Base-by-base conservation (phyloP, 2,888 invertebrate species). In the Thereva nobilitata region DNA sequence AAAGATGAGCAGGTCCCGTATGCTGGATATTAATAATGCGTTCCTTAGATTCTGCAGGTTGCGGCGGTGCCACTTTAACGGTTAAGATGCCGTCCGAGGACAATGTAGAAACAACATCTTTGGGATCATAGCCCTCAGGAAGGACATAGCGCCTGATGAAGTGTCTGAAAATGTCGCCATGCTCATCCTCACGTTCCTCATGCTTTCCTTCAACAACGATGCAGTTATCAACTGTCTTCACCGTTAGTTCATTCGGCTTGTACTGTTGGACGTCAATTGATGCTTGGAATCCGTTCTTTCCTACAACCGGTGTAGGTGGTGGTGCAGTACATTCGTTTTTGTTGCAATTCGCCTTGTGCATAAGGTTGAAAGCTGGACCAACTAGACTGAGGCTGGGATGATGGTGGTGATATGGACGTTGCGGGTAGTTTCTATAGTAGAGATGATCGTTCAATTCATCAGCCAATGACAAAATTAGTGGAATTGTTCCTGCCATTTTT, bases 171-270 rank as follows among this genome's bases (percentile, higher is more conserved):
- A 91, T 87, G 77, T 86, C 88, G 0, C 92, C 92, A 73, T 89
- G 88, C n/a, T 88, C 86, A 71, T 91, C 90, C 53, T 86, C 85
- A 72, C 88, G 88, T 70, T 92, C 87, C 73, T 91, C 90, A 75
- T 90, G 92, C 76, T 88, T 91, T 0, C 89, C 92, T 77, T 92
- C 90, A n/a, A 91, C 84, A 57, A 87, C 84, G 34, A 93, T 85
- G 65, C 84, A 85, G 71, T 88, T 86, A 6, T 90, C 91, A 0
- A 89, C 84, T 0, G 90, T 90, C 78, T 91, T 92, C 23, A 93
- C 91, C 6, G 85, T 84, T 42, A 93, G 87, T 78, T 93, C 92
- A 10, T 88, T 86, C 0, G 92, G 92, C n/a, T 84, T 82, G 74
- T 91, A 93, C 73, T 92, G 89, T 74, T 89, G 86, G 0, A 92